Base-by-base conservation (phyloP, 2,888 invertebrate species). In the Stenolophus ochropezus region DNA sequence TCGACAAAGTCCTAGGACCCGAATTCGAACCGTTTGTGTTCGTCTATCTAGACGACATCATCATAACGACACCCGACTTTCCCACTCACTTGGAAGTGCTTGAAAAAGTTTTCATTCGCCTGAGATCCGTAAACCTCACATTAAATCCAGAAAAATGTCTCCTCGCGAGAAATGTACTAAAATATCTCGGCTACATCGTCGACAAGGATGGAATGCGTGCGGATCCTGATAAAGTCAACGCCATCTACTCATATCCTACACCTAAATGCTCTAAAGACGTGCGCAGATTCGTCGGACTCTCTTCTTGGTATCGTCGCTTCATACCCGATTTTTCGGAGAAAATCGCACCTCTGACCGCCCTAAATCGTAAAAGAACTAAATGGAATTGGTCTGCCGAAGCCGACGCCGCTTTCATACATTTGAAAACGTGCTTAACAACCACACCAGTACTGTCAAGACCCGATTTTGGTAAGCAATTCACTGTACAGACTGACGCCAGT, bases 261-360 rank as follows among this genome's bases (percentile, higher is more conserved):
- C 85, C 85, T 0, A 49, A 18, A 16, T 86, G 82, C 11, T 74
- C 84, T 5, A 86, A 86, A 0, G 85, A 86, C 82, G 42, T 86
- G 4, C 85, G 85, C 80, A 65, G 86, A 14, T 85, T 87, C 73
- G 49, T 86, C 0, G 86, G 86, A 2, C 80, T 86, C 69, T 83
- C 84, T 77, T 83, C 83, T 2, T 87, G 86, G 84, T 86, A 86
- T 65, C 56, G 85, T 61, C 80, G 84, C 11, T 86, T 86, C 65
- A 81, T 86, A 8, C 82, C 82, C 8, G 56, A 85, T 83, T 86
- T 85, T 82, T 84, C 86, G 1, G 82, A 82, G 1, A 14, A 86
- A 3, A 47, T 84, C 2, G 84, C 85, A 11, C 86, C 86, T 11
- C 81, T 86, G 14, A 85, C 82, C 33, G 83, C 2, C 1, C 23